Conservation (phyloP, 1,140 invertebrate species). For the Nasonia vitripennis region DNA sequence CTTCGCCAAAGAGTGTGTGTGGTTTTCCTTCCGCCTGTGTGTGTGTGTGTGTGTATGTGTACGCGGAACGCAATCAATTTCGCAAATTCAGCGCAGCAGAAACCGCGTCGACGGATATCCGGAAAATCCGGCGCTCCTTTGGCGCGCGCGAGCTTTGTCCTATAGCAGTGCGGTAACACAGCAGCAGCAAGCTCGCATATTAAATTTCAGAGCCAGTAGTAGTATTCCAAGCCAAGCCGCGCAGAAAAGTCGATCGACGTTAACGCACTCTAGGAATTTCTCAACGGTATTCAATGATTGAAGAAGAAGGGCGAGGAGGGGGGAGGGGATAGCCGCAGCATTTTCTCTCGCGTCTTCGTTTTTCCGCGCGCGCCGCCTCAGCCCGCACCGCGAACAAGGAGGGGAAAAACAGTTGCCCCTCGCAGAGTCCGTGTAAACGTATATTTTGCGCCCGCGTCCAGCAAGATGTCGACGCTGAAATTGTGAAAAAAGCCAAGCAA, state of each 20-base stretch:
- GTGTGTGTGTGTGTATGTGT: background rate
- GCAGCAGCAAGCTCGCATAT: constrained; percentile 22
- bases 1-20: background rate
- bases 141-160: background rate
- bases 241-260: constrained; percentile 44
- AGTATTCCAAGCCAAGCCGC: background rate
- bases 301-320: background rate
- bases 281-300: constrained; percentile 49
- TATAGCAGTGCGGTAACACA: background rate
- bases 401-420: background rate
- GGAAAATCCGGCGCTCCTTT: constrained; percentile 35
- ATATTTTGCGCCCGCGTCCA: background rate
- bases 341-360: constrained; percentile 26
- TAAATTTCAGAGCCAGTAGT: constrained; percentile 28
- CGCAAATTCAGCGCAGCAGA: constrained; percentile 38
- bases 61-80: constrained; percentile 44
- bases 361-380: background rate
- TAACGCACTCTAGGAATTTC: constrained; percentile 44
- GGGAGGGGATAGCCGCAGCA: background rate
- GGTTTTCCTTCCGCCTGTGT: background rate
- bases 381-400: constrained; percentile 1
- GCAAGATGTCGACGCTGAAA: constrained; percentile 26
- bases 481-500: constrained; percentile 5
- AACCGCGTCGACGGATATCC: constrained; percentile 13
- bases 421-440: background rate